Evolutionary conservation across 2,113 vertebrate species (phyloP).

Genomic region (Callorhinus ursinus): DNA sequence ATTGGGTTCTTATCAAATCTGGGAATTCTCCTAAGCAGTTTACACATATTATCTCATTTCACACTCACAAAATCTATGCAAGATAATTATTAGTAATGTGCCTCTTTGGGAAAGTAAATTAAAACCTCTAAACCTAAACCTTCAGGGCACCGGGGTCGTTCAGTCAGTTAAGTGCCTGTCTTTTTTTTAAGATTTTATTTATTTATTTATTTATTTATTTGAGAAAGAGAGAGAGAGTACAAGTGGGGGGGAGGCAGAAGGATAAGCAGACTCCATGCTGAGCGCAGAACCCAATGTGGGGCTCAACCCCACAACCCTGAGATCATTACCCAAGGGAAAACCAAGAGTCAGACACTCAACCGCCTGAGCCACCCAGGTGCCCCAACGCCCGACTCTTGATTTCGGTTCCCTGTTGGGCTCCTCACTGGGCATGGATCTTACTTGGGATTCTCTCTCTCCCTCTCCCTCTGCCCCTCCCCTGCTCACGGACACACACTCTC

Average conservation of each 20-base stretch:
- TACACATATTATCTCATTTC: background rate
- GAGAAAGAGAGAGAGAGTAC: background rate
- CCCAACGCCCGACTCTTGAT: background rate
- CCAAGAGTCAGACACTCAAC: background rate
- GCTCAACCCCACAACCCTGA: background rate
- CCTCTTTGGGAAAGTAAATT: background rate
- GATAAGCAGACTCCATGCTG: background rate
- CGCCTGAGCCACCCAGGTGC: background rate
- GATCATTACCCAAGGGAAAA: background rate
- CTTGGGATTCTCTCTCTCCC: background rate
- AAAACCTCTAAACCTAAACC: background rate
- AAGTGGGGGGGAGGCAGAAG: background rate
- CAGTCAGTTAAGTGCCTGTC: background rate
- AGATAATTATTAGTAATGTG: background rate
- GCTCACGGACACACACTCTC: background rate
- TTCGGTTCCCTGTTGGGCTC: background rate
- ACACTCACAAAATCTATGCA: background rate
- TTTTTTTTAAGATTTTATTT: background rate
- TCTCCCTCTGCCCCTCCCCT: background rate
- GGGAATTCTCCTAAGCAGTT: background rate
- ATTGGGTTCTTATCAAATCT: background rate
- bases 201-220: background rate
- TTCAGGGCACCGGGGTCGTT: background rate
- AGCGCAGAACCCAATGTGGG: background rate
- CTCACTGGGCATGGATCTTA: background rate